These are phyloP conservation scores for Delphinus delphis DNA, from an alignment of 2,113 vertebrate genomes.

Conservation along the genomic window DNA sequence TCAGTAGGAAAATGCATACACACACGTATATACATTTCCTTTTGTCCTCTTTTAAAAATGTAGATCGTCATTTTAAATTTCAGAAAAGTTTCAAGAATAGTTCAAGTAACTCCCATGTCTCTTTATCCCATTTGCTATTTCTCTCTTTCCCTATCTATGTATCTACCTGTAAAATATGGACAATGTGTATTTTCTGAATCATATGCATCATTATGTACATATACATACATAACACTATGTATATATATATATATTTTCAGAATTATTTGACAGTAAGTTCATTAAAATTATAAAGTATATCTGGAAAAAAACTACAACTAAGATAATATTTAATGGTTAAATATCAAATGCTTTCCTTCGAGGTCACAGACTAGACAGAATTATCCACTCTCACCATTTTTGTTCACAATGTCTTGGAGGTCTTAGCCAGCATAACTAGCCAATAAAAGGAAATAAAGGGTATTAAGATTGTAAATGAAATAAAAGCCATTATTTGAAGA, in stretches of 20 bases:
- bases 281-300: background rate
- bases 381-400: background rate
- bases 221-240: background rate
- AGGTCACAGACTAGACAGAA: background rate
- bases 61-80: background rate
- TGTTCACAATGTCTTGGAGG: background rate
- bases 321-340: background rate
- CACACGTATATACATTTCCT: background rate
- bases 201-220: background rate
- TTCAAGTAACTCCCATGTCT: background rate
- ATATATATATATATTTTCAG: background rate
- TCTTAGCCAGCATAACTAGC: background rate
- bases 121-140: background rate
- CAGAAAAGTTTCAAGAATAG: background rate
- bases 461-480: background rate
- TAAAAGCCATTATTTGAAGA: background rate
- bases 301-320: background rate
- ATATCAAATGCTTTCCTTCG: background rate
- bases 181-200: background rate
- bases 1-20: background rate
- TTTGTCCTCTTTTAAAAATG: background rate
- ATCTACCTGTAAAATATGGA: background rate
- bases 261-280: slow-evolving; percentile 18
- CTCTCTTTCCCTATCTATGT: background rate
- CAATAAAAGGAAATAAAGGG: background rate